Evolutionary conservation across 2,113 vertebrate species (phyloP).

Genomic region (Malurus elegans): DNA sequence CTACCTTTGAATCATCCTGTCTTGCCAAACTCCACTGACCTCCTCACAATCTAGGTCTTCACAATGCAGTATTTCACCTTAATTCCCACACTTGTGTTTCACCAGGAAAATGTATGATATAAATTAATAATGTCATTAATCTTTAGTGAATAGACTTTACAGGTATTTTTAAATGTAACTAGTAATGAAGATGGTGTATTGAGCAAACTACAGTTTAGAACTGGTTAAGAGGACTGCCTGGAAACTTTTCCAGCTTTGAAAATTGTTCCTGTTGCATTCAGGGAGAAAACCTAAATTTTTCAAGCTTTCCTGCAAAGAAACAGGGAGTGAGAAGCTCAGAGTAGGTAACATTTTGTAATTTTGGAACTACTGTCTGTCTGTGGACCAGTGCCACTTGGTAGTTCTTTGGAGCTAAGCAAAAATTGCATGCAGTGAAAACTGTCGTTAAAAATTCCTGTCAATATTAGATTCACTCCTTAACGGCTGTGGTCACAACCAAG

Average conservation of each 20-base stretch:
- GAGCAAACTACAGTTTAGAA: not conserved
- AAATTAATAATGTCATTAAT: not conserved
- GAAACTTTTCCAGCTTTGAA: not conserved
- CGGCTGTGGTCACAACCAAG: not conserved
- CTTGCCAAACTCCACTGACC: not conserved
- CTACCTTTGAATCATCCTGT: not conserved
- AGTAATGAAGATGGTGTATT: not conserved
- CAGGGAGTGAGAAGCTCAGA: not conserved
- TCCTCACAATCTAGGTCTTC: not conserved
- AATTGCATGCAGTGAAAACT: not conserved
- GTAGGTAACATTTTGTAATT: not conserved
- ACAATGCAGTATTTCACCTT: not conserved
- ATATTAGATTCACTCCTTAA: not conserved
- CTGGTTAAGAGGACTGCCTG: not conserved
- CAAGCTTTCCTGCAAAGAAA: not conserved
- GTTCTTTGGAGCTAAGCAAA: not conserved
- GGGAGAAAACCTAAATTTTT: not conserved
- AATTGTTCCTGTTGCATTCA: not conserved
- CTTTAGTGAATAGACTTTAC: not conserved
- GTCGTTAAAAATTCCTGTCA: not conserved
- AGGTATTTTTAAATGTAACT: not conserved
- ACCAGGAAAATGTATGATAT: not conserved
- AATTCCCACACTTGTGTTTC: not conserved
- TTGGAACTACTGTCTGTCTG: not conserved
- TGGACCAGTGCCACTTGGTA: not conserved